Evolutionary conservation across 2,113 vertebrate genomes (phyloP), one percentile per base, ranked within the genome.

Genomic region (Morphnarchus princeps): DNA sequence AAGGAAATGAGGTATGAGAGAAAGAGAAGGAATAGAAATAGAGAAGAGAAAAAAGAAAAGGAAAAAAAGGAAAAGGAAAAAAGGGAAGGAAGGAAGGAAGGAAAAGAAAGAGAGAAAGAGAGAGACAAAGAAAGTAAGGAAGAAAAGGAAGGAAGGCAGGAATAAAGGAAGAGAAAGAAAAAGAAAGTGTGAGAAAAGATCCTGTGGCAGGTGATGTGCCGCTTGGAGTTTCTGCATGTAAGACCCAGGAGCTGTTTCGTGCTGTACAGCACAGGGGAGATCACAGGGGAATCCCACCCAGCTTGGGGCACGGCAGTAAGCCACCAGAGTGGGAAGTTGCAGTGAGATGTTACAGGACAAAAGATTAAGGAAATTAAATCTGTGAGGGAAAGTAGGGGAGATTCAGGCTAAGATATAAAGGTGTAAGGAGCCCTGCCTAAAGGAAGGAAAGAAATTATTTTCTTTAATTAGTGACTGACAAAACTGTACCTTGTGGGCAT

Each of bases 401-500:
- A 59, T 67, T 66, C 19, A 70, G 55, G 26, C 38, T 61, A 47
- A 55, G 16, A 31, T 72, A 16, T 3, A 89, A 91, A 24, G 25
- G 20, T 89, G 13, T 81, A 93, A 92, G 34, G 18, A 83, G 22
- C 40, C 28, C 19, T 92, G 82, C 74, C 47, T 87, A 59, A 86
- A 90, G 82, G 82, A 95, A 61, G 20, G 43, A 71, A 83, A 82
- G 34, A 87, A 32, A 72, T 73, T 4, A 52, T 89, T 96, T 82
- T 93, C 34, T 20, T 79, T 95, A 93, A 94, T 97, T 96, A 94
- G 28, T 67, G 77, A 87, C 79, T 80, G 88, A 89, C 57, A 69
- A 84, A 80, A 88, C 43, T 31, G 31, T 77, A 61, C 82, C 82
- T 87, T 3, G 5, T 88, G 55, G 85, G n/a, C 76, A 83, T 45